Conservation (phyloP, 2,888 invertebrate genomes). For the Agrotis puta region DNA sequence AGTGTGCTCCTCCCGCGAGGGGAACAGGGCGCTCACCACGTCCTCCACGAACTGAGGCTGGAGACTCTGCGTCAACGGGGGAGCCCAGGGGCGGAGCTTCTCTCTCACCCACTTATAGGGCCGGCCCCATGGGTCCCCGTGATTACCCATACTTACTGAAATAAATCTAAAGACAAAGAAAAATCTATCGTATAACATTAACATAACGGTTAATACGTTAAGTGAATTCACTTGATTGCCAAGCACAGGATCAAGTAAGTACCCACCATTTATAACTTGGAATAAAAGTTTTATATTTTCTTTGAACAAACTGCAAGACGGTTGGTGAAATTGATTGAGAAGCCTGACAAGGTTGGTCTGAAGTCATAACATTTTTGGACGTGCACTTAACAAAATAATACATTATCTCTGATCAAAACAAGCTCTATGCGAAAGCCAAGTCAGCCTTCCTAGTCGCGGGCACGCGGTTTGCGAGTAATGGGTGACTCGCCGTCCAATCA, state of each 20-base stretch:
- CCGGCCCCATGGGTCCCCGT: too few relatives aligned
- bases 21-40: too few relatives aligned
- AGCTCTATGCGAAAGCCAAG: too few relatives aligned
- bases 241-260: conserved; percentile 47
- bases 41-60: too few relatives aligned
- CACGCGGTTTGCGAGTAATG: too few relatives aligned
- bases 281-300: conserved; percentile 41
- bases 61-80: too few relatives aligned
- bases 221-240: conserved; percentile 59
- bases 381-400: not conserved
- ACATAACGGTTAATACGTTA: conserved; percentile 55
- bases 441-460: too few relatives aligned
- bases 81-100: too few relatives aligned
- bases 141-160: conserved; percentile 39
- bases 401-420: too few relatives aligned
- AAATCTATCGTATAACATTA: conserved; percentile 43
- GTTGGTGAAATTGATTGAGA: conserved; percentile 10
- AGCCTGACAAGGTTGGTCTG: not conserved
- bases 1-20: too few relatives aligned
- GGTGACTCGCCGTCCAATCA: too few relatives aligned
- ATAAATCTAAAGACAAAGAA: conserved; percentile 54
- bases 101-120: too few relatives aligned
- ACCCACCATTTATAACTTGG: conserved; percentile 43
- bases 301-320: conserved; percentile 21
- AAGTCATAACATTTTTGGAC: not conserved